These are phyloP conservation scores for Eupleurogrammus muticus DNA, from an alignment of 2,797 vertebrate species.

Conservation along the genomic window DNA sequence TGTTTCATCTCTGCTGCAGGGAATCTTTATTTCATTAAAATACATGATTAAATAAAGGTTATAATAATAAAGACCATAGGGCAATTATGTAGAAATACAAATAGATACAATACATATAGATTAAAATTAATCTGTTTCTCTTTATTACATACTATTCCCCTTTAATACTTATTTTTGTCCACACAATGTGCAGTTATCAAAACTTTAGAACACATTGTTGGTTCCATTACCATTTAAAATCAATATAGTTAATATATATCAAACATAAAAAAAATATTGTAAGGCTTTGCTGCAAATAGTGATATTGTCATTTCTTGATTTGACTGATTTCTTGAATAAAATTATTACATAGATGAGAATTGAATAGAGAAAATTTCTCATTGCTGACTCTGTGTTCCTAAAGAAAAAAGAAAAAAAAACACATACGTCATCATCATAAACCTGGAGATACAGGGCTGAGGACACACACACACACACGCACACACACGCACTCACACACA, in stretches of 20 bases:
- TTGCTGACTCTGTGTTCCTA: not conserved
- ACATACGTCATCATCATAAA: not conserved
- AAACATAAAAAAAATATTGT: not conserved
- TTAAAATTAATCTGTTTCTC: not conserved
- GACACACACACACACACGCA: constrained; percentile 30
- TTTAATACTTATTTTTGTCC: not conserved
- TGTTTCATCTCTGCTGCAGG: not conserved
- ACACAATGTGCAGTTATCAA: not conserved
- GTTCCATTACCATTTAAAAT: constrained; percentile 4
- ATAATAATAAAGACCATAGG: not conserved
- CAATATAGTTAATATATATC: not conserved
- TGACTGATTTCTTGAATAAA: not conserved
- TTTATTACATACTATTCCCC: not conserved
- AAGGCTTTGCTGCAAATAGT: not conserved
- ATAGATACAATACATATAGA: not conserved
- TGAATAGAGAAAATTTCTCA: not conserved
- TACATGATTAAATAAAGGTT: not conserved
- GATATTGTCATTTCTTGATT: not conserved
- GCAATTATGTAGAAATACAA: not conserved
- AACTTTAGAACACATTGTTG: not conserved
- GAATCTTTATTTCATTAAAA: not conserved
- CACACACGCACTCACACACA: constrained; percentile 17
- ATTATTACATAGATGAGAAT: not conserved
- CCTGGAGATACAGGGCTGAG: not conserved
- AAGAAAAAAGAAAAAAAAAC: not conserved